A percentile compares a stretch with the other conserved stretches of the same genome.
Evolutionary conservation across 2,797 vertebrate species (phyloP).

Genomic region (Microctenopoma steveboyesi): DNA sequence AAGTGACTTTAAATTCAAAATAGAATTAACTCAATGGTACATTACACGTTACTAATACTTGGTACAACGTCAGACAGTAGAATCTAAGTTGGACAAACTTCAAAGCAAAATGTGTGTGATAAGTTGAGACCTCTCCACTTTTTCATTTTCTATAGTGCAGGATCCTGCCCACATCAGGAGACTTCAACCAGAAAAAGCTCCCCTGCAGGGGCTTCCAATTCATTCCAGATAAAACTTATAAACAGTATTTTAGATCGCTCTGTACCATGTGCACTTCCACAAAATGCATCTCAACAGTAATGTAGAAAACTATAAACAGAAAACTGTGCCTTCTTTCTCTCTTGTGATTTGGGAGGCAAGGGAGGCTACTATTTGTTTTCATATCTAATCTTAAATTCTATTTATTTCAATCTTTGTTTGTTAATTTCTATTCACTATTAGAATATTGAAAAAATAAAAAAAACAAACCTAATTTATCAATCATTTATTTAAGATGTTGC

Average conservation of each 20-base stretch:
- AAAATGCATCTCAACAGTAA: neutral
- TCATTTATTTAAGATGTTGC: too few species aligned
- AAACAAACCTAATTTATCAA: too few species aligned
- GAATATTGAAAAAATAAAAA: too few species aligned
- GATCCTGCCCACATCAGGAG: neutral
- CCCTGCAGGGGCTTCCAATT: neutral
- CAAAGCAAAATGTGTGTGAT: neutral
- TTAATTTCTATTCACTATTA: neutral
- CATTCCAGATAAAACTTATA: neutral
- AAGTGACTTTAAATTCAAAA: neutral
- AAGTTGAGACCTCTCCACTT: neutral
- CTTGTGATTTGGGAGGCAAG: neutral
- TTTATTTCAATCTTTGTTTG: neutral
- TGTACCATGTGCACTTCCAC: neutral
- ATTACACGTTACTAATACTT: neutral
- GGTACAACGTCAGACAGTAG: neutral
- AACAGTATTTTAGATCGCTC: neutral
- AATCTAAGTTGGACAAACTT: constrained; percentile 1
- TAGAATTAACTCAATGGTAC: neutral
- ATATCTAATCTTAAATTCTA: neutral
- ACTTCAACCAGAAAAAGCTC: neutral
- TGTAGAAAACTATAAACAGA: neutral
- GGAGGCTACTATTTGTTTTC: too few species aligned
- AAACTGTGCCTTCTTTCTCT: neutral
- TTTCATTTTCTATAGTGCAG: neutral